Evolutionary conservation across 2,888 invertebrate genomes (phyloP).

Genomic region (Megaustenia siamemsis): DNA sequence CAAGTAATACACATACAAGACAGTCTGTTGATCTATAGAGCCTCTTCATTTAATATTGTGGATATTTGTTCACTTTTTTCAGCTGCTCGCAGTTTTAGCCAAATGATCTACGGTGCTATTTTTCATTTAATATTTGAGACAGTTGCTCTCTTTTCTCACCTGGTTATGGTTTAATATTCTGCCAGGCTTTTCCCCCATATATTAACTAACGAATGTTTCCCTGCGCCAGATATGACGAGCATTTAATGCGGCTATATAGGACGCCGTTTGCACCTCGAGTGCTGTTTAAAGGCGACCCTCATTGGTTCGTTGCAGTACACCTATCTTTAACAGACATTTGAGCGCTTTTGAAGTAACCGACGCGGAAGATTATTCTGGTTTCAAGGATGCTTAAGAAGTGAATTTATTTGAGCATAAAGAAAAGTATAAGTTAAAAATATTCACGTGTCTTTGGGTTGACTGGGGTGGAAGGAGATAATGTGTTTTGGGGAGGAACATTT

Average conservation of each 20-base stretch:
- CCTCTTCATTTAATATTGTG: too few species aligned
- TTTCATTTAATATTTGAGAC: not conserved
- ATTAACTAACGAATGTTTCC: not conserved
- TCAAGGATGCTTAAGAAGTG: conserved; percentile 9
- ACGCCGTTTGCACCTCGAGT: conserved; percentile 23
- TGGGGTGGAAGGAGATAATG: conserved; percentile 4
- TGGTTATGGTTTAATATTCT: not conserved
- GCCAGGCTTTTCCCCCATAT: not conserved
- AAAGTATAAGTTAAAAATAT: conserved; percentile 12
- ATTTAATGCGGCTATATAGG: conserved; percentile 21
- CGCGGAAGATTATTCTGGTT: conserved; percentile 11
- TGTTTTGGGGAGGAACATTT: not conserved
- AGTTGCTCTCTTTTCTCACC: not conserved
- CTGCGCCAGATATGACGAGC: not conserved
- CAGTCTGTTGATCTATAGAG: too few species aligned
- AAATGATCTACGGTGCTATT: not conserved
- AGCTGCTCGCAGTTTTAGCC: too few species aligned
- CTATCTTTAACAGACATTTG: conserved; percentile 35
- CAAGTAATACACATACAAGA: too few species aligned
- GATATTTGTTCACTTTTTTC: too few species aligned
- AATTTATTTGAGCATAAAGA: conserved; percentile 31
- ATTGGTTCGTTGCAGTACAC: conserved; percentile 21
- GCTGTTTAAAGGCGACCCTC: not conserved
- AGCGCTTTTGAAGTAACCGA: conserved; percentile 41
- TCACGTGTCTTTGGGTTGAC: conserved; percentile 4